Conservation (phyloP, 2,888 invertebrate species). For the Athalia rosae region DNA sequence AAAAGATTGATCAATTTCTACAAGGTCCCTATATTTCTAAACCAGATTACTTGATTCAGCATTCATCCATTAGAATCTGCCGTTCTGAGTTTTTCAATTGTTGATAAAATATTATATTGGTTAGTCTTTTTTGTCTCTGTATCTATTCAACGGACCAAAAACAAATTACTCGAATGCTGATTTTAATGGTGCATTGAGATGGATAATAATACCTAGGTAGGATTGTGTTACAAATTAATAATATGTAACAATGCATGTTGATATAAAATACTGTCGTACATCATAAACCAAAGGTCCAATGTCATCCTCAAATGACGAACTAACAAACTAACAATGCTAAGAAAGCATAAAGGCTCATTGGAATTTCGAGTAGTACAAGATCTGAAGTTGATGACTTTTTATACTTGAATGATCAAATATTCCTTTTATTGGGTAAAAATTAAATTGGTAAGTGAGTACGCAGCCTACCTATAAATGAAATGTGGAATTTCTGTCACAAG, state of each 20-base stretch:
- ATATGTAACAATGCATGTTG: slow-evolving; percentile 38
- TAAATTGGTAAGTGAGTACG: slow-evolving; percentile 32
- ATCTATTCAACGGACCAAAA: not conserved
- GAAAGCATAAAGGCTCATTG: slow-evolving; percentile 17
- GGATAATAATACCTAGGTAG: slow-evolving; percentile 22
- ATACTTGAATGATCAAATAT: not conserved
- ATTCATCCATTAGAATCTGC: slow-evolving; percentile 43
- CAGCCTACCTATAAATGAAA: not conserved
- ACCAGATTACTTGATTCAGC: slow-evolving; percentile 1
- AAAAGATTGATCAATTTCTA: slow-evolving; percentile 23
- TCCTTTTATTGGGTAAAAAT: slow-evolving; percentile 4
- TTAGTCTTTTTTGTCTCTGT: slow-evolving; percentile 31
- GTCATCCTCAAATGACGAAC: slow-evolving; percentile 16
- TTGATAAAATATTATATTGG: slow-evolving; percentile 24
- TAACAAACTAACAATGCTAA: slow-evolving; percentile 10
- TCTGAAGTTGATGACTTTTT: too few species aligned
- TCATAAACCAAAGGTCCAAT: not conserved
- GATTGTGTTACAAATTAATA: slow-evolving; percentile 38
- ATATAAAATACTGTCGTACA: slow-evolving; percentile 21
- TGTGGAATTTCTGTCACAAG: not conserved
- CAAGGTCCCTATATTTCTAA: not conserved
- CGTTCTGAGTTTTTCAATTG: slow-evolving; percentile 44
- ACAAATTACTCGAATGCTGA: not conserved
- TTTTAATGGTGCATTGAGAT: slow-evolving; percentile 27
- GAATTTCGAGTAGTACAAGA: too few species aligned